Base-by-base conservation (phyloP, 2,113 vertebrate genomes). In the Cnemophilus loriae region DNA sequence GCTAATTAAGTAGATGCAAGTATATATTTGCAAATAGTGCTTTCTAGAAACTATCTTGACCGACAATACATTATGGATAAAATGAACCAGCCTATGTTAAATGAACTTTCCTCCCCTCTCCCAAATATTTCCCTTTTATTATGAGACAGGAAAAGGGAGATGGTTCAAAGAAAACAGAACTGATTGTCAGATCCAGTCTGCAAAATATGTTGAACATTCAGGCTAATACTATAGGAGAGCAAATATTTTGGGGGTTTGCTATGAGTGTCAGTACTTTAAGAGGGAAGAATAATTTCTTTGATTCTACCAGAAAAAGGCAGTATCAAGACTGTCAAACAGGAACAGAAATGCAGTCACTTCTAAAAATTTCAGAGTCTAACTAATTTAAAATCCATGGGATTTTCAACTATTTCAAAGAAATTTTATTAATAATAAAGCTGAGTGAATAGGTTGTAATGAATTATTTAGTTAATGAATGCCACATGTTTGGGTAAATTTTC, bases 331-430 rank as follows among this genome's bases (percentile, higher is more conserved):
- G 95, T 95, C 94, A 97, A 92, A 89, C 41, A 50, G 33, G 42
- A 93, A 83, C 21, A 95, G 33, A 93, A 80, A 82, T 7, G 3
- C 37, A 90, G 89, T 93, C 74, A 91, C 52, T 96, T 96, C 71
- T 87, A 84, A 94, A 95, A 95, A 80, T 90, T 93, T 96, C 67
- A 91, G 47, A 93, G 88, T 93, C 77, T 68, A 78, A 33, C 61
- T 94, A 73, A 94, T 95, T 93, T 90, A 88, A 95, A 93, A 96
- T 90, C 81, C 84, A 70, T 69, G 78, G 30, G n/a, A 87, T 91
- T 94, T 95, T 80, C 93, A 89, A 35, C 28, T 82, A 57, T 96
- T 96, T 96, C 90, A 97, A 96, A 97, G 89, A 88, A 47, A 65
- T 67, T 50, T 61, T 88, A 91, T 95, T 94, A 93, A 95, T 93